phyloP scores from a whole-genome alignment of 2,113 vertebrate genomes.

The Chaenocephalus aceratus region DNA sequence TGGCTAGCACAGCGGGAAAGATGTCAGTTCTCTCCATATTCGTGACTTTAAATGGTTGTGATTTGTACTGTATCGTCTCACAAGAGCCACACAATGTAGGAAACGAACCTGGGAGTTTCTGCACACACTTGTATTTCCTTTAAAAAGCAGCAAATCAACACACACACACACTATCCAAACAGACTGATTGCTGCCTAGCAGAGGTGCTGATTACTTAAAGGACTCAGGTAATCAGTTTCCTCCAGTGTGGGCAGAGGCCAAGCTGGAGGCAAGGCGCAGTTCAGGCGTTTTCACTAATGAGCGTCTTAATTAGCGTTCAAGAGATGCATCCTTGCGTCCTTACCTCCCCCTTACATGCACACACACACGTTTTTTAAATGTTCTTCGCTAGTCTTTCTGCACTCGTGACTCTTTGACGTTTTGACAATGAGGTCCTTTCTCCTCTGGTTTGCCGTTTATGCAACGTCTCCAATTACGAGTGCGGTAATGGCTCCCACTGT shows the following conservation, averaged over 20 bases:
- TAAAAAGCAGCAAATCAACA: slow-evolving; percentile 46
- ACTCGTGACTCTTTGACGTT: slow-evolving; percentile 67
- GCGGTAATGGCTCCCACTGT: slow-evolving; percentile 77
- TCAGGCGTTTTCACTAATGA: slow-evolving; percentile 67
- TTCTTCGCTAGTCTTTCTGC: slow-evolving; percentile 45
- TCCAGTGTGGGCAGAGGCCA: slow-evolving; percentile 60
- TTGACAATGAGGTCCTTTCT: slow-evolving; percentile 67
- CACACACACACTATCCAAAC: slow-evolving; percentile 58
- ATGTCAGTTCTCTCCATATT: slow-evolving; percentile 9
- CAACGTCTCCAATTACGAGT: slow-evolving; percentile 80
- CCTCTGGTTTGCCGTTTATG: slow-evolving; percentile 68
- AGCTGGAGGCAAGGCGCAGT: slow-evolving; percentile 60
- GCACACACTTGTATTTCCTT: slow-evolving; percentile 32
- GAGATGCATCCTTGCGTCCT: slow-evolving; percentile 51
- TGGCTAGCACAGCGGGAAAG: slow-evolving; percentile 16
- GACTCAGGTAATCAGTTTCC: slow-evolving; percentile 68
- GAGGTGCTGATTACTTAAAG: slow-evolving; percentile 71
- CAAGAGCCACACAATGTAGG: fast-evolving
- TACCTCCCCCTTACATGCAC: neutral
- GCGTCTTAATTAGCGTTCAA: slow-evolving; percentile 64
- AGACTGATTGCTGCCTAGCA: slow-evolving; percentile 71
- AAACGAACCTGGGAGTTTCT: slow-evolving; percentile 19
- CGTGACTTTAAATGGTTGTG: slow-evolving; percentile 11
- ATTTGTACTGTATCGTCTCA: neutral
- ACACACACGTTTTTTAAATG: slow-evolving; percentile 42